Conservation (phyloP, 2,797 vertebrate genomes). For the Tenualosa ilisha region DNA sequence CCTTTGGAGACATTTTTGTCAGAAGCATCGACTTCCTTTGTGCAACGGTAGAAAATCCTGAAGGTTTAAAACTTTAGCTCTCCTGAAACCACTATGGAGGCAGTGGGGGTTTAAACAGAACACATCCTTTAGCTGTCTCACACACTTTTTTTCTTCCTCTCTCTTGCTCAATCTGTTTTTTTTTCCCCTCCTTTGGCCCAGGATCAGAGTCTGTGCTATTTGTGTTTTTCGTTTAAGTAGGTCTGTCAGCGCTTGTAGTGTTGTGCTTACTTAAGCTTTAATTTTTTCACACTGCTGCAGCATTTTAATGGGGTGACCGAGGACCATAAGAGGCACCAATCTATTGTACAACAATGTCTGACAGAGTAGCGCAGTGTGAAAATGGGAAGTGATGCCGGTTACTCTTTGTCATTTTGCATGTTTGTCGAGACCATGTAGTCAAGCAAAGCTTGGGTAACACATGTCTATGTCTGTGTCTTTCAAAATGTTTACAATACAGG, state of each 20-base stretch:
- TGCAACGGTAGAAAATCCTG: background rate
- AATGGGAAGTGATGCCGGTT: background rate
- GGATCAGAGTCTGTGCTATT: conserved; percentile 11
- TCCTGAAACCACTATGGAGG: background rate
- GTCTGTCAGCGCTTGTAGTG: conserved; percentile 30
- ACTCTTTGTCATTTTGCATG: background rate
- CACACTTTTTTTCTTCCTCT: background rate
- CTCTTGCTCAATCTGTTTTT: background rate
- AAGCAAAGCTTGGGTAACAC: background rate
- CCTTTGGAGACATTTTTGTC: background rate
- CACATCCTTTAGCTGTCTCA: background rate
- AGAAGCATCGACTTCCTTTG: background rate
- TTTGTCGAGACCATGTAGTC: background rate
- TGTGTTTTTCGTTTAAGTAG: background rate
- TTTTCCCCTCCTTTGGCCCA: background rate
- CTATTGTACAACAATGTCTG: background rate
- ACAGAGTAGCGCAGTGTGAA: background rate
- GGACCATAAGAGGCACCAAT: background rate
- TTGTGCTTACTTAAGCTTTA: conserved; percentile 33
- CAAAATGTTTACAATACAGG: too few relatives aligned
- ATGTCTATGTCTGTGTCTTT: background rate
- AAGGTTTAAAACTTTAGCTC: background rate
- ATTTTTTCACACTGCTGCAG: conserved; percentile 32
- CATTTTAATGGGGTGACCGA: conserved; percentile 17
- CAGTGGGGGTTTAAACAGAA: background rate